Base-by-base conservation (phyloP, 2,797 vertebrate species). In the Hydrolagus colliei region DNA sequence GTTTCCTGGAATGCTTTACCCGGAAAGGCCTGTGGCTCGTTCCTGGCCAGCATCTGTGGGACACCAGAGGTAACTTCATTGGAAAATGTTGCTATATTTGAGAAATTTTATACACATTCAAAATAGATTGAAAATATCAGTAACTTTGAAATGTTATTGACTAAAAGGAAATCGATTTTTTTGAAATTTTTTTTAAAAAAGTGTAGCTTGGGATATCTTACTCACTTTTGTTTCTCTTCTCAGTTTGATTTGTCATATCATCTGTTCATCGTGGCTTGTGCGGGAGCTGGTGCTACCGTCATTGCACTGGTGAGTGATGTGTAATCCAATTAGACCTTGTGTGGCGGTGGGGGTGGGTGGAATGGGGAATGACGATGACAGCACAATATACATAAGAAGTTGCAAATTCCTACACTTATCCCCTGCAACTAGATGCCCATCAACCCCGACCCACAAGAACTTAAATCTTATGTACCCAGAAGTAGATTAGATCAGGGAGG, bases 201-300 rank as follows among this genome's bases (percentile, higher is more conserved):
- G 18, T 82, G 63, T 35, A 35, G 16, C 41, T 52, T 52, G 41
- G 41, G 6, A 52, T 52, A 52, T 52, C 41, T 65, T 75, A 86
- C 86, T 14, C 88, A 22, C 86, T 13, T 86, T 76, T 52, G 74
- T 77, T 0, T 89, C 18, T 88, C 89, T 86, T 87, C 88, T 73
- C 91, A 99, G 98, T 99, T 99, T 94, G 98, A 99, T 92, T 95
- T 99, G 94, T 99, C 97, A 71, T 99, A 98, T 86, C 97, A 99
- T 90, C 95, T 99, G 91, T 99, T 98, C 93, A 99, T 99, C 86
- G 96, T 99, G 89, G 97, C 98, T 62, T 99, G 98, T 86, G 98
- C 98, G 0, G 97, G 98, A 89, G 98, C 98, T 74, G 98, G 97
- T 87, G 98, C 98, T 88, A 99, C 97, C 0, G 97, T 99, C 89